Evolutionary conservation across 2,797 vertebrate species (phyloP).

Genomic region (Eulemur rubriventer): DNA sequence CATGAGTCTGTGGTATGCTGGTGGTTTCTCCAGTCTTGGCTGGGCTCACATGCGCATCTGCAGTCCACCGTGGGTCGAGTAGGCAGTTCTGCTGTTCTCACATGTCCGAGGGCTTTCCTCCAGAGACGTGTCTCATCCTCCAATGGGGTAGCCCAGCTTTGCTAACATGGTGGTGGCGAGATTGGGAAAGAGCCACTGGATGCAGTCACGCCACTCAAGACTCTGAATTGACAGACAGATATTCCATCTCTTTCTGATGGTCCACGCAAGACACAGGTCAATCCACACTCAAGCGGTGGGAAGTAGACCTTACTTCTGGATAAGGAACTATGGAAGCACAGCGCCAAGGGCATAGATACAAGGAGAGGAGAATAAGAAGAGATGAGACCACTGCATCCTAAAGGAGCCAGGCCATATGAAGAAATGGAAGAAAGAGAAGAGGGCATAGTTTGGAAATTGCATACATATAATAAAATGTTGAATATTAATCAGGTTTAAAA

Average conservation of each 20-base stretch:
- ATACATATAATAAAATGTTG: neutral
- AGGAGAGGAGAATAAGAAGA: neutral
- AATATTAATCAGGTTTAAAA: neutral
- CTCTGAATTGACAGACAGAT: neutral
- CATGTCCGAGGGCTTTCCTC: neutral
- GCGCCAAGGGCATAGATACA: neutral
- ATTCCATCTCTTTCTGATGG: neutral
- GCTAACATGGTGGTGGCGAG: neutral
- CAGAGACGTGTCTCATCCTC: accelerated
- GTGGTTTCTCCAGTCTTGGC: neutral
- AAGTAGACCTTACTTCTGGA: neutral
- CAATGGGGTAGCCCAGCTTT: too few species aligned
- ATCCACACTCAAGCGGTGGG: neutral
- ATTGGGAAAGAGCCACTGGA: neutral
- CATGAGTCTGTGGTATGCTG: too few species aligned
- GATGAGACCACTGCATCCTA: neutral
- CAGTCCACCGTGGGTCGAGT: too few species aligned
- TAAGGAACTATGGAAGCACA: neutral
- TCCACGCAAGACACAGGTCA: neutral
- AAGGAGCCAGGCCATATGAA: neutral
- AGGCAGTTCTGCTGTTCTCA: neutral
- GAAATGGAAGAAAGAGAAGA: neutral
- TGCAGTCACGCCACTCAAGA: too few species aligned
- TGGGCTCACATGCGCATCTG: neutral
- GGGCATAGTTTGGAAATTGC: neutral